Percentiles rank a stretch among this genome's conserved stretches.
Evolutionary conservation across 2,113 vertebrate genomes (phyloP).

Genomic region (Saguinus midas): DNA sequence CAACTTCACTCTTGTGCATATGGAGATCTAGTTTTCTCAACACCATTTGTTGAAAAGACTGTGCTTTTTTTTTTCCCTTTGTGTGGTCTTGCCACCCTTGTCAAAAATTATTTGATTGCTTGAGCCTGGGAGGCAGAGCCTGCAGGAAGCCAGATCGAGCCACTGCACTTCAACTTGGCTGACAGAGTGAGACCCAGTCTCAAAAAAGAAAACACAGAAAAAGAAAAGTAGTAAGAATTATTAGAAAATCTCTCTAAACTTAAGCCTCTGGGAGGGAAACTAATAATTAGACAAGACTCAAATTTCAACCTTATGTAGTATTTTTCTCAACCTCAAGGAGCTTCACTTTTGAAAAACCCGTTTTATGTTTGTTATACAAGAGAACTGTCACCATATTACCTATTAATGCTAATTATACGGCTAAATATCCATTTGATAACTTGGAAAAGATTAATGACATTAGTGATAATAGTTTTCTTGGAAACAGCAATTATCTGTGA

Average conservation of each 20-base stretch:
- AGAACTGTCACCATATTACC: not conserved
- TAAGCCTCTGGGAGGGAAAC: not conserved
- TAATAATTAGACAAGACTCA: constrained; percentile 28
- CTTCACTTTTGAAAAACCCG: constrained; percentile 26
- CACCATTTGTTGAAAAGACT: too few species aligned
- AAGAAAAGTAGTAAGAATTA: not conserved
- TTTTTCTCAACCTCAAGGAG: not conserved
- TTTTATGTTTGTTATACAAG: not conserved
- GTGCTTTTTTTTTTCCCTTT: too few species aligned
- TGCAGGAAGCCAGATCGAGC: not conserved
- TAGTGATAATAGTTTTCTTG: not conserved
- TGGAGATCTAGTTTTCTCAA: too few species aligned
- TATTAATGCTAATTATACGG: not conserved
- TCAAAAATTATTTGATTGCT: not conserved
- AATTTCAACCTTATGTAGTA: not conserved
- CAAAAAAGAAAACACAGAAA: not conserved
- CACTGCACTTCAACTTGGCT: not conserved
- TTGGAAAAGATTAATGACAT: constrained; percentile 5
- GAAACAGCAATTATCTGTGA: constrained; percentile 5
- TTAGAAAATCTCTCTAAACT: not conserved
- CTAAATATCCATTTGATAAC: not conserved
- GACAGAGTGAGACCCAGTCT: not conserved
- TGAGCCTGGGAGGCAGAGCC: not conserved
- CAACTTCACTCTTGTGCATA: too few species aligned
- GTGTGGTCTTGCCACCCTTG: too few species aligned